These are phyloP conservation scores for Aphis craccivora DNA, from an alignment of 1,140 invertebrate genomes.

Conservation along the genomic window DNA sequence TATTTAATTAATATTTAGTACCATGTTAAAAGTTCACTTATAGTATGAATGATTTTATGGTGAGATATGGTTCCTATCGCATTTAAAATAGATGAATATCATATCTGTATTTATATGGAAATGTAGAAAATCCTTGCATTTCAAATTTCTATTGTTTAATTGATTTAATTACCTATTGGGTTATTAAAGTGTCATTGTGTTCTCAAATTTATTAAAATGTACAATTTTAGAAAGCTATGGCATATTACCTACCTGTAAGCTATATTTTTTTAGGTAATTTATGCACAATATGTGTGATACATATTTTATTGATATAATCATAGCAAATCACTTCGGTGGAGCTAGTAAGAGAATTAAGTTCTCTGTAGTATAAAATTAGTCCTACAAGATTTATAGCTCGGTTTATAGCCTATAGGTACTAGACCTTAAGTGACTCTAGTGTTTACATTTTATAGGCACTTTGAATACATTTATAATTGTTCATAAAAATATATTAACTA, in stretches of 20 bases:
- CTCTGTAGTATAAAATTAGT: too few relatives aligned
- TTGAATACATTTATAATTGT: too few relatives aligned
- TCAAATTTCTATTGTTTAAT: neutral
- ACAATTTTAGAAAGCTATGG: neutral
- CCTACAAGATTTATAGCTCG: too few relatives aligned
- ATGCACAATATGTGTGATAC: neutral
- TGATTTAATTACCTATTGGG: neutral
- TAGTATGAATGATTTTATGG: neutral
- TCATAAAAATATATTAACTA: too few relatives aligned
- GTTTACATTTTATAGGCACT: too few relatives aligned
- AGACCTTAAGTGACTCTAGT: too few relatives aligned
- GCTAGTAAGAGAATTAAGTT: neutral
- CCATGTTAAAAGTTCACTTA: neutral
- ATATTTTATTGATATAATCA: neutral
- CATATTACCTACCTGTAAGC: neutral
- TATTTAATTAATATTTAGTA: neutral
- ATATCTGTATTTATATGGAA: neutral
- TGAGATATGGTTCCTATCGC: neutral
- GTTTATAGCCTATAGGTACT: too few relatives aligned
- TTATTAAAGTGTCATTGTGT: neutral
- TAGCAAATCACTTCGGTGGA: neutral
- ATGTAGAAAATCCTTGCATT: neutral
- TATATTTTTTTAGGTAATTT: neutral
- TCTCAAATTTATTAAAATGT: neutral
- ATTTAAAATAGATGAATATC: conserved; percentile 7